These are phyloP conservation scores for Agonum fuliginosum DNA, from an alignment of 2,888 invertebrate species.

Conservation along the genomic window DNA sequence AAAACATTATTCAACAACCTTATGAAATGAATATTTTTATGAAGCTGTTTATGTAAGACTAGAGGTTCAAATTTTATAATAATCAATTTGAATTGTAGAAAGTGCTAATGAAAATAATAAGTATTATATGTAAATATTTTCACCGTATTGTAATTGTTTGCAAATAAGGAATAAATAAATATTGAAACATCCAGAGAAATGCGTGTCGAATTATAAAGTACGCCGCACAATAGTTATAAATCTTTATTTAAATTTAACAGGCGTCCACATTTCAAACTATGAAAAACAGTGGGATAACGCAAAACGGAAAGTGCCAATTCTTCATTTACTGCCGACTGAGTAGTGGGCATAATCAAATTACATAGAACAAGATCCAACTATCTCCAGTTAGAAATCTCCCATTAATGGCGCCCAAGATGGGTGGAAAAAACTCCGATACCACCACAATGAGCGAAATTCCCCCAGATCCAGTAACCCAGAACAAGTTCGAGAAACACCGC, in stretches of 20 bases:
- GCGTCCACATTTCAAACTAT: conserved; percentile 17
- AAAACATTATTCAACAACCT: no score
- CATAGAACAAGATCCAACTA: neutral
- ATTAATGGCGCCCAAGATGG: conserved; percentile 61
- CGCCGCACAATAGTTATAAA: no score
- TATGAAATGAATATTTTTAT: neutral
- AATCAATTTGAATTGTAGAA: no score
- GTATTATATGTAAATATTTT: no score
- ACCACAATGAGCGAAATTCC: conserved; percentile 26
- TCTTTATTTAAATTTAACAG: no score
- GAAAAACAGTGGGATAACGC: conserved; percentile 36
- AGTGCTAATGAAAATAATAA: no score
- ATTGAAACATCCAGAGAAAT: no score
- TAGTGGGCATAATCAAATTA: conserved; percentile 31
- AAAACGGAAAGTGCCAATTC: conserved; percentile 33
- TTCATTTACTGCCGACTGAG: neutral
- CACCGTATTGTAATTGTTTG: no score
- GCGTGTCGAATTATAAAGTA: no score
- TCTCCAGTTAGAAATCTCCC: neutral
- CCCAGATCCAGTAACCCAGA: neutral
- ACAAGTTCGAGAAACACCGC: conserved; percentile 59
- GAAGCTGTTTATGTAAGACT: neutral
- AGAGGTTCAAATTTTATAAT: neutral
- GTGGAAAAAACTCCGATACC: conserved; percentile 49
- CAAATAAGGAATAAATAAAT: no score